Percentiles rank a stretch among this genome's conserved stretches.
Evolutionary conservation across 2,888 invertebrate genomes (phyloP).

Genomic region (Leptura quadrifasciata): DNA sequence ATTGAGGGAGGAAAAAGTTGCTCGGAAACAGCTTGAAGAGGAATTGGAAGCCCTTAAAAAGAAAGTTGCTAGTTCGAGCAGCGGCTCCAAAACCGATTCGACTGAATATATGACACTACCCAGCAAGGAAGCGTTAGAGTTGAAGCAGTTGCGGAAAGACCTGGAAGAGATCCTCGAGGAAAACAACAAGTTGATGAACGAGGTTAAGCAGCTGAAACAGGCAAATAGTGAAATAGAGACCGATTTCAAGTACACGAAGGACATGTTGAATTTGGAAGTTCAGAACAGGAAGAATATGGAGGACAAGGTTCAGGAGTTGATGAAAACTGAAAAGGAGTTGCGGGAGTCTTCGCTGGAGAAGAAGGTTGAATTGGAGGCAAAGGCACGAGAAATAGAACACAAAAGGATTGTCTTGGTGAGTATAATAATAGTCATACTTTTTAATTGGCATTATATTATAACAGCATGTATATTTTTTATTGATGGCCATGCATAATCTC

Average conservation of each 20-base stretch:
- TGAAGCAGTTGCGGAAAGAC: constrained; percentile 60
- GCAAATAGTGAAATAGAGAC: constrained; percentile 61
- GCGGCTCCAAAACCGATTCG: constrained; percentile 60
- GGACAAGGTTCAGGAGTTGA: constrained; percentile 58
- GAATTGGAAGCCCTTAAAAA: constrained; percentile 64
- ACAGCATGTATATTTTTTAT: too few species aligned
- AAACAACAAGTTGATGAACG: constrained; percentile 57
- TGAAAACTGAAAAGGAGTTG: constrained; percentile 57
- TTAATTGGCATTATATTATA: too few species aligned
- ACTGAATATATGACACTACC: constrained; percentile 69
- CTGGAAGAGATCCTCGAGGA: constrained; percentile 58
- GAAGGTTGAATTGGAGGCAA: constrained; percentile 63
- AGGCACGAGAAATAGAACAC: constrained; percentile 63
- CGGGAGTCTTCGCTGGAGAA: constrained; percentile 59
- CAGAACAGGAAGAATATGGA: constrained; percentile 61
- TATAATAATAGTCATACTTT: not conserved
- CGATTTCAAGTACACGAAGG: constrained; percentile 64
- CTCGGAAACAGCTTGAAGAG: constrained; percentile 68
- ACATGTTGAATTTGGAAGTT: constrained; percentile 63
- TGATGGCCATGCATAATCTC: too few species aligned
- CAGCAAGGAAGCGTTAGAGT: constrained; percentile 59
- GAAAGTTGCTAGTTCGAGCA: constrained; percentile 45
- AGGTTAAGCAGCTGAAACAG: constrained; percentile 61
- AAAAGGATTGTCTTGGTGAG: constrained; percentile 65
- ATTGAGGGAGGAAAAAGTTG: constrained; percentile 76